Conservation (phyloP, 2,888 invertebrate genomes). For the Trichopria drosophilae region DNA sequence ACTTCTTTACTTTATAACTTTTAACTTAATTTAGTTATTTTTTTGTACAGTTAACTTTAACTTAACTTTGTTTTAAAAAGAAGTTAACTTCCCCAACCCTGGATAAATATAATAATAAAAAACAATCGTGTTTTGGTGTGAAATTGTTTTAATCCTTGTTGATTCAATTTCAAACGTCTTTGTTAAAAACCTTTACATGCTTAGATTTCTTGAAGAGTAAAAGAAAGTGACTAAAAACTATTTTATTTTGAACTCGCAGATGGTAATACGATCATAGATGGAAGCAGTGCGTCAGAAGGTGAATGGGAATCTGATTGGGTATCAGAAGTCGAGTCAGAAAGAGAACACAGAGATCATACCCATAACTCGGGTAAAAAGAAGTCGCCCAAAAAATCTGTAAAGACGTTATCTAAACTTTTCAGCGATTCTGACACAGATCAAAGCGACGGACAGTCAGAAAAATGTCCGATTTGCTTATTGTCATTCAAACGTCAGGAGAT, state of each 20-base stretch:
- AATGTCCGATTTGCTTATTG: conserved; percentile 88
- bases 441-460: conserved; percentile 75
- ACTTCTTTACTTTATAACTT: conserved; percentile 19
- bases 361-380: conserved; percentile 28
- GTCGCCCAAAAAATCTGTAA: conserved; percentile 20
- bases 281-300: conserved; percentile 39
- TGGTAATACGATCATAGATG: conserved; percentile 35
- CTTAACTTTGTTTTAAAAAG: conserved; percentile 11
- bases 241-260: neutral
- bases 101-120: no score
- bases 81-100: no score
- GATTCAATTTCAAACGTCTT: no score
- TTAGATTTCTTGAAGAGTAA: no score
- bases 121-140: no score
- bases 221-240: neutral
- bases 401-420: conserved; percentile 10
- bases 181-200: no score
- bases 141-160: no score
- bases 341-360: conserved; percentile 12
- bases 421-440: conserved; percentile 61
- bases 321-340: conserved; percentile 43
- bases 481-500: conserved; percentile 78
- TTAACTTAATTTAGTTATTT: conserved; percentile 1
- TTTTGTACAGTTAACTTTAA: neutral
- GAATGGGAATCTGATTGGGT: conserved; percentile 56